Evolutionary conservation across 1,140 invertebrate species (phyloP).

Genomic region (Pogonomyrmex barbatus): DNA sequence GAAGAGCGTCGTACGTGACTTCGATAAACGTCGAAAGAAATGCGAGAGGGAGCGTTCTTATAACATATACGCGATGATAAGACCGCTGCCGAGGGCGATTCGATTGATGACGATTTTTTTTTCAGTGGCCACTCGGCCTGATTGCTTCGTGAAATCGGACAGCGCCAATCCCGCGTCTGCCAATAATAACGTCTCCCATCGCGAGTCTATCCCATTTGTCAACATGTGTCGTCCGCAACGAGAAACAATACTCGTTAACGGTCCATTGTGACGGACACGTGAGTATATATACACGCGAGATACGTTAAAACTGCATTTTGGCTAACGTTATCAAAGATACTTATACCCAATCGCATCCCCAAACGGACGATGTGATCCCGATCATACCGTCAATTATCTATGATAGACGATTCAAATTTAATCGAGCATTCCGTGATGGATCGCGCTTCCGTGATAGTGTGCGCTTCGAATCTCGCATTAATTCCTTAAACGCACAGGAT

Average conservation of each 20-base stretch:
- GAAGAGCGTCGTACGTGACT: neutral
- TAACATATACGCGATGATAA: neutral
- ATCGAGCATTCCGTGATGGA: neutral
- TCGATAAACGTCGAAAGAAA: neutral
- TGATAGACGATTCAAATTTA: constrained; percentile 5
- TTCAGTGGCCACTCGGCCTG: constrained; percentile 6
- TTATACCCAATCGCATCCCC: constrained; percentile 2
- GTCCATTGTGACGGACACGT: constrained; percentile 24
- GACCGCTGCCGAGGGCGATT: neutral
- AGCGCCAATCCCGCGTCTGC: constrained; percentile 44
- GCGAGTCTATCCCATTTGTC: constrained; percentile 63
- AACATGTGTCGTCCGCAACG: constrained; percentile 45
- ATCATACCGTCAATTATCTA: constrained; percentile 29
- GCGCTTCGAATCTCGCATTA: neutral
- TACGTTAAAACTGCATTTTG: constrained; percentile 41
- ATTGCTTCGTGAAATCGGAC: constrained; percentile 52
- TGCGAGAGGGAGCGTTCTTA: neutral
- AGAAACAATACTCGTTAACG: constrained; percentile 65
- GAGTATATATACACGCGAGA: constrained; percentile 1
- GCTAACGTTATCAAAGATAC: constrained; percentile 26
- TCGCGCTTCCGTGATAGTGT: neutral
- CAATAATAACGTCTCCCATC: constrained; percentile 64
- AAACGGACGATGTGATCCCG: neutral
- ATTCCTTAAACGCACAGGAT: neutral
- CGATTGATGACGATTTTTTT: constrained; percentile 10